These are phyloP conservation scores for Tetrax tetrax DNA, from an alignment of 2,113 vertebrate species.

Conservation along the genomic window DNA sequence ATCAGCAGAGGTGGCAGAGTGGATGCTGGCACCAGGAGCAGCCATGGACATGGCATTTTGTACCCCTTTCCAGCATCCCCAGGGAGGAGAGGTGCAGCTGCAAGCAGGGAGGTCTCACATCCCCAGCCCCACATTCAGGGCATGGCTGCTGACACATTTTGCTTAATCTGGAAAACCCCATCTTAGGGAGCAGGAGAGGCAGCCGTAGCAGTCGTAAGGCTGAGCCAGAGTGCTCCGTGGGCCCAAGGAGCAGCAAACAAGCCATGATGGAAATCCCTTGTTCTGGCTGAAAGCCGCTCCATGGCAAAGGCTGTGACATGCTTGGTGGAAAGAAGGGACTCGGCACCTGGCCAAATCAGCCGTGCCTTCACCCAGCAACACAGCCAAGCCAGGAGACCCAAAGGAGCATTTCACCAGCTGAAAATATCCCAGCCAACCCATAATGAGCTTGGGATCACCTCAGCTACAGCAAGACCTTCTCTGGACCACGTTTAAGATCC, in stretches of 20 bases:
- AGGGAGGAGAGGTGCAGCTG: not conserved
- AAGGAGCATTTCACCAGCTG: not conserved
- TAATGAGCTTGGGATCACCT: not conserved
- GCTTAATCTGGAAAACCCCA: not conserved
- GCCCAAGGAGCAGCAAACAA: not conserved
- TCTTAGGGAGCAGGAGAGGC: not conserved
- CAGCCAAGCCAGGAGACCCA: not conserved
- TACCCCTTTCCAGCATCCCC: not conserved
- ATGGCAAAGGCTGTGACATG: rapidly evolving
- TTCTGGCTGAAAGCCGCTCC: not conserved
- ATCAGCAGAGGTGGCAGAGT: not conserved
- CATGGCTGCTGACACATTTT: not conserved
- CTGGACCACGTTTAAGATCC: not conserved
- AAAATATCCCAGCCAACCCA: not conserved
- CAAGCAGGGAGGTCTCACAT: not conserved
- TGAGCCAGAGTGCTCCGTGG: not conserved
- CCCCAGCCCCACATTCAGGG: not conserved
- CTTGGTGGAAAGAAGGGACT: not conserved
- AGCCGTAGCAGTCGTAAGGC: not conserved
- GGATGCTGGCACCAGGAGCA: not conserved
- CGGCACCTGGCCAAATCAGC: rapidly evolving
- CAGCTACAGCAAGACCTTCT: not conserved
- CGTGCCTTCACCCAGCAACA: not conserved
- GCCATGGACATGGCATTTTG: not conserved
- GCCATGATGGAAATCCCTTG: not conserved